Base-by-base conservation (phyloP, 2,888 invertebrate genomes). In the Pharmacophagus antenor region DNA sequence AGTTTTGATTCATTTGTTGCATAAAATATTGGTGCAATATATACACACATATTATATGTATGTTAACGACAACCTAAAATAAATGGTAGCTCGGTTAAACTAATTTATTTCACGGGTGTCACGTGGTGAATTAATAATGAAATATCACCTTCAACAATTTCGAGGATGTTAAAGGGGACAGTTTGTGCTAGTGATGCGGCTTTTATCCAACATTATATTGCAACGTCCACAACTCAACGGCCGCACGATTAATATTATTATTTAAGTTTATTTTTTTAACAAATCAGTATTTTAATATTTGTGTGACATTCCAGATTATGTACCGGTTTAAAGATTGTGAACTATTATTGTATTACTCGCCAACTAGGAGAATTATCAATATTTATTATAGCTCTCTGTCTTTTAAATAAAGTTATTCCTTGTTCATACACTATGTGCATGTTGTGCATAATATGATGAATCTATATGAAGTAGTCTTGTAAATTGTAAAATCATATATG, bases 271-370 rank as follows among this genome's bases (percentile, higher is more conserved):
- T 84, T 84, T 84, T 81, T 37, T n/a, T 82, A 85, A 88, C 82
- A 85, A 84, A 89, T 88, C 89, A 90, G 89, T 90, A 90, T 90
- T 90, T 85, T 37, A 82, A 84, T 82, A 85, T 80, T 83, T 88
- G 86, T 85, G 88, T 88, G 89, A 90, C 89, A 90, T 90, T 90
- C 89, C 89, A 90, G 82, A 84, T 80, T 79, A 76, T 80, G 72
- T 83, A 79, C 77, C 76, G 71, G 79, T 70, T 76, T 63, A 66
- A 64, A 67, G 56, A 62, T 70, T 70, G 64, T 67, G 63, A 68
- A 68, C 60, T 56, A 55, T 61, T 56, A 53, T 62, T 63, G 58
- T 62, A 64, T 65, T 56, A 58, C 58, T 63, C 64, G 59, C 53
- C 63, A 62, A 46, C 64, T 62, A 49, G 56, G 60, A 54, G 57